Conservation (phyloP, 2,888 invertebrate genomes). For the Oscheius sp. region DNA sequence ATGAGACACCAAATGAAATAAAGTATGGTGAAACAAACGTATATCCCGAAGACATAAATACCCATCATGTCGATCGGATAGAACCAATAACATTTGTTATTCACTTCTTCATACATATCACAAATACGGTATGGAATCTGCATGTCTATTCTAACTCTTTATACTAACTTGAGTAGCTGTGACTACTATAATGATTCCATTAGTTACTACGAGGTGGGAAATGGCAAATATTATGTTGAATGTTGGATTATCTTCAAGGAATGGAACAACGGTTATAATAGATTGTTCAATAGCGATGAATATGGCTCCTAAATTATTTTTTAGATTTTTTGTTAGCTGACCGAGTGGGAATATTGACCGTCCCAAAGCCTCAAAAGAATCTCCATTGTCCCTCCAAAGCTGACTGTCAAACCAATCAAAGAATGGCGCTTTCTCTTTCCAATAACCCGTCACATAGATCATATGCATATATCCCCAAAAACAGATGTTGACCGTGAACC, state of each 20-base stretch:
- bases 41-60: constrained; percentile 40
- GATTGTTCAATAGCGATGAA: constrained; percentile 42
- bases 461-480: constrained; percentile 47
- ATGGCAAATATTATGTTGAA: constrained; percentile 48
- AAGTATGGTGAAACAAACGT: too few species aligned
- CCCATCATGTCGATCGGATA: constrained; percentile 44
- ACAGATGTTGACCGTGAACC: constrained; percentile 45
- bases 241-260: constrained; percentile 36
- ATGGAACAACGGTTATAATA: constrained; percentile 39
- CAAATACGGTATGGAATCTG: neutral
- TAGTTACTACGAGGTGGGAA: constrained; percentile 39
- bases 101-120: too few species aligned
- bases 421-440: constrained; percentile 43
- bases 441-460: constrained; percentile 24
- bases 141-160: neutral
- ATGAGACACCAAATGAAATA: neutral
- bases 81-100: neutral
- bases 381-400: constrained; percentile 35
- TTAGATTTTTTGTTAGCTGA: neutral
- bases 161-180: neutral
- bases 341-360: constrained; percentile 45
- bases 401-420: constrained; percentile 45
- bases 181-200: constrained; percentile 41
- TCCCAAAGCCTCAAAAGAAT: constrained; percentile 42
- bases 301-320: constrained; percentile 34